Evolutionary conservation across 2,113 vertebrate species (phyloP).

Genomic region (Psilopogon haemacephalus): DNA sequence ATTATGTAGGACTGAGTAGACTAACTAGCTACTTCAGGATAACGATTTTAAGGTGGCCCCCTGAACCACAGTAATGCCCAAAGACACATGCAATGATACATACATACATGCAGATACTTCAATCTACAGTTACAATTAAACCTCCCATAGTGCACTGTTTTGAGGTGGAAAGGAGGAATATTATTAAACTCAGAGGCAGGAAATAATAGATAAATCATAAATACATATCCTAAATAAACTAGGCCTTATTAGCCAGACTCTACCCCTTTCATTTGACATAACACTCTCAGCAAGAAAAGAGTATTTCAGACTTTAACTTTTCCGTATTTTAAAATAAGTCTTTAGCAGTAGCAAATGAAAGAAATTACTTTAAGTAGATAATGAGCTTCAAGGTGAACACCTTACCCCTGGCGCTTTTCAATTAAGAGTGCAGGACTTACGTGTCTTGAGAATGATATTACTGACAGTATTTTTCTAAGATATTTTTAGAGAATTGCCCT

Average conservation of each 20-base stretch:
- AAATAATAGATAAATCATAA: neutral
- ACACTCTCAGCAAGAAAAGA: neutral
- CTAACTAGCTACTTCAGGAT: neutral
- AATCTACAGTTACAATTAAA: neutral
- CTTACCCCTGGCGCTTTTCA: slow-evolving; percentile 66
- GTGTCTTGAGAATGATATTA: neutral
- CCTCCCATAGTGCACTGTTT: neutral
- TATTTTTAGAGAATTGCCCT: slow-evolving; percentile 66
- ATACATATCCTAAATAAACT: neutral
- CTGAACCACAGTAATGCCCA: neutral
- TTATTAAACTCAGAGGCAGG: neutral
- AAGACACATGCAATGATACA: neutral
- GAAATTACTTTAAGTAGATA: slow-evolving; percentile 20
- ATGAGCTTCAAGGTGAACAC: slow-evolving; percentile 63
- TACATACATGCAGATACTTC: neutral
- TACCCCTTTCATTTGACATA: neutral
- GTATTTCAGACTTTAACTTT: neutral
- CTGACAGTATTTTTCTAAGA: slow-evolving; percentile 16
- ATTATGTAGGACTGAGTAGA: neutral
- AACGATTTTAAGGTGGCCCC: neutral
- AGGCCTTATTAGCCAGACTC: neutral
- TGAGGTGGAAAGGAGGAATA: neutral
- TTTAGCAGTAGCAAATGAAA: slow-evolving; percentile 15
- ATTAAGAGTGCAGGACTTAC: slow-evolving; percentile 23
- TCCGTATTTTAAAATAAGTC: neutral